Conservation (phyloP, 2,113 vertebrate genomes). For the Tinamus guttatus region DNA sequence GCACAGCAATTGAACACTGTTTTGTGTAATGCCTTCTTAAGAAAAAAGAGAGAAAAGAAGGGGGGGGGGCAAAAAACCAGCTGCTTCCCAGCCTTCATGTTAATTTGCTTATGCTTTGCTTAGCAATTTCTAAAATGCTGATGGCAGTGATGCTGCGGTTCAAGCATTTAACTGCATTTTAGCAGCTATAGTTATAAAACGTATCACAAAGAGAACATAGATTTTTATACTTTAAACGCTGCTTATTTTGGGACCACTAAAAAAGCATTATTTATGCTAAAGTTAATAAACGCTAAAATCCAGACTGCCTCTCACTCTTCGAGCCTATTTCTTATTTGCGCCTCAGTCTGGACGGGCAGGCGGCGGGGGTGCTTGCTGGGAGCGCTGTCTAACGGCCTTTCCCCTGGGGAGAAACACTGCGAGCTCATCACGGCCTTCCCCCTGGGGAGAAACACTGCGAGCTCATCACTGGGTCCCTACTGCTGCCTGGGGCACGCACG, state of each 20-base stretch:
- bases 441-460: not conserved
- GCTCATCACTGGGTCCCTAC: accelerated
- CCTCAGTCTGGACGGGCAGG: not conserved
- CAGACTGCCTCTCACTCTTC: not conserved
- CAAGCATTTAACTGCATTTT: accelerated
- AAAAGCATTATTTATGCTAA: not conserved
- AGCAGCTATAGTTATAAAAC: not conserved
- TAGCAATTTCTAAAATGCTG: accelerated
- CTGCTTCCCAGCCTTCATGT: not conserved
- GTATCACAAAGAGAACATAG: not conserved
- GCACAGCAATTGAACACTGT: accelerated
- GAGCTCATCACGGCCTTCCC: not conserved
- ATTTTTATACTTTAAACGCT: not conserved
- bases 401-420: not conserved
- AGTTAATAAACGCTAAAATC: not conserved
- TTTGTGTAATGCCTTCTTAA: not conserved
- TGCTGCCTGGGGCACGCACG: not conserved
- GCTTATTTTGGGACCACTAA: not conserved
- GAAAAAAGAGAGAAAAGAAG: not conserved
- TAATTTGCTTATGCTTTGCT: accelerated
- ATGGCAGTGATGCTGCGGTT: accelerated
- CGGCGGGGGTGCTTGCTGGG: accelerated
- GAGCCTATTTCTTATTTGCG: not conserved
- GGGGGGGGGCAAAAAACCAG: too few relatives aligned
- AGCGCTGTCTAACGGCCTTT: not conserved